Evolutionary conservation across 2,888 invertebrate species (phyloP), one percentile per base, ranked within the genome.

Genomic region (Neocrepidodera transversa): DNA sequence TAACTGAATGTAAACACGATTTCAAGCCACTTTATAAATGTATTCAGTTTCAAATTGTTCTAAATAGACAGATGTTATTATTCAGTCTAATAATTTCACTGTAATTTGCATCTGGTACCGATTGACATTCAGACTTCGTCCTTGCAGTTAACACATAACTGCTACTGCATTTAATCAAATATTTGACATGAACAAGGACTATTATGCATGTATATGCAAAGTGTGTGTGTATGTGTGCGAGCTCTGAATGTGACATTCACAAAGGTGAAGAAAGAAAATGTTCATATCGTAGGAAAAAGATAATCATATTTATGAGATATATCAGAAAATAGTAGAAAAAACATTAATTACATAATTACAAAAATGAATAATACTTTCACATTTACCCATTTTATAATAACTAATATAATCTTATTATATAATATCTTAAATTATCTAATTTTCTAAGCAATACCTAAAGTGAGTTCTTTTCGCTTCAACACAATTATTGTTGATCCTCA

Each of bases 151-250:
- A 40, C 56, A 56, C 51, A 51, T 56, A 51, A 52, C 51, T 56
- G 38, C 47, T 40, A 56, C 49, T 52, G 50, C 47, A 56, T 45
- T 60, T 50, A 56, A 60, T 60, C 55, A 51, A 43, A 58, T 53
- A 58, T 58, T 42, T 40, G 48, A 58, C 48, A 32, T 47, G 58
- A 47, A 32, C 47, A 52, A 47, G 45, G 38, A 38, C 38, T 42
- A 40, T 58, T 48, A 48, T 48, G 53, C 36, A 47, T 32, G 58
- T 53, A 45, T 45, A 36, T 54, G 54, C 54, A 54, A 32, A 35
- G 35, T 54, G 54, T 51, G 11, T 28, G 23, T 30, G 35, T 54
- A 45, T 51, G 11, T 28, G 23, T 30, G 16, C 30, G 20, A 30
- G 20, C n/a, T 28, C 16, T 40, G 26, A 26, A 16, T 23, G 36